Evolutionary conservation across 2,888 invertebrate genomes (phyloP), one percentile per base, ranked within the genome.

Genomic region (Nephrotoma flavescens): DNA sequence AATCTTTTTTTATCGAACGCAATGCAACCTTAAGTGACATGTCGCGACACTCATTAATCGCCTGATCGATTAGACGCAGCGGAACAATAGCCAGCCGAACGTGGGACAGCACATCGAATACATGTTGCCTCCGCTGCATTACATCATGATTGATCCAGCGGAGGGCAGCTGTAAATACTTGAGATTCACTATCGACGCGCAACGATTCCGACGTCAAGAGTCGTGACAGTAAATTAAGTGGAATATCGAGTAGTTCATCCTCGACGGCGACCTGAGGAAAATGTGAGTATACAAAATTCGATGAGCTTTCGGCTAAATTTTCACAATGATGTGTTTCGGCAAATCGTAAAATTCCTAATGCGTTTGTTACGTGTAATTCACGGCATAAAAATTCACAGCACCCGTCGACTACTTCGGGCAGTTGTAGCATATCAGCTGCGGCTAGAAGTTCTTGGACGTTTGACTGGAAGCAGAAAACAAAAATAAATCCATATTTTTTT

Each of bases 361-460:
- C 96, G 93, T 98, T 98, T 52, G 96, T 94, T 86, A 95, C 94
- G 92, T 97, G 96, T 87, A 98, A 92, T 92, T 97, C 97, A 89
- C 95, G 94, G 89, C 95, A 95, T 86, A 98, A 93, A 91, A 96
- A 98, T 90, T 96, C 95, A 87, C 96, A 96, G 91, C 98, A 98
- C 6, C 96, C 95, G 86, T 94, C 93, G 15, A 98, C 96, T 71
- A 96, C 94, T 91, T 97, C 97, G 88, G 95, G 94, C 85, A 98
- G 92, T 91, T 97, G 96, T 87, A 98, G 92, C 97, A 98, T 98
- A 91, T 98, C 97, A 83, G 97, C 97, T 84, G 97, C 97, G 88
- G 96, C 95, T 89, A 98, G 93, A 89, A 98, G 92, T 89, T 97
- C 97, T 92, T 97, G 97, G 87, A 98, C 97, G 92, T 96, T 97